Evolutionary conservation across 1,140 invertebrate species (phyloP).

Genomic region (Eulimnadia texana): DNA sequence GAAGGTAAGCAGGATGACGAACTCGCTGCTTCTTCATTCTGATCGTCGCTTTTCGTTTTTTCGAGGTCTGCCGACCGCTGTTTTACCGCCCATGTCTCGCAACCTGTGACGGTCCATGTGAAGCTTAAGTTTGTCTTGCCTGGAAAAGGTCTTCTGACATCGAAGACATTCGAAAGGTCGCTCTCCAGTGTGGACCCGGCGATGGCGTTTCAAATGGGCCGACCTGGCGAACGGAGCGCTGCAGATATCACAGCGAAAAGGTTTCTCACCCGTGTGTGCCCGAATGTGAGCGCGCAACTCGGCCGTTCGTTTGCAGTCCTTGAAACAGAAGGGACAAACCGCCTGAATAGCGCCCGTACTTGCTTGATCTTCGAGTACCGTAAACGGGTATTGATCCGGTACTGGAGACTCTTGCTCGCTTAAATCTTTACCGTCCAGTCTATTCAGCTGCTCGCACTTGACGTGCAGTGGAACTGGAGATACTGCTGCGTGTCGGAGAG

Average conservation of each 20-base stretch:
- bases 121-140: conserved; percentile 24
- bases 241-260: conserved; percentile 31
- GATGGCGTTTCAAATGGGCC: conserved; percentile 32
- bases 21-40: neutral
- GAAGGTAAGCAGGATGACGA: conserved; percentile 1
- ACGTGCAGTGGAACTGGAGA: conserved; percentile 10
- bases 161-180: conserved; percentile 24
- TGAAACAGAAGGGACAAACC: conserved; percentile 21
- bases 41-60: conserved; percentile 7
- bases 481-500: neutral
- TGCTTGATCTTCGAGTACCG: conserved; percentile 14
- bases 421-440: neutral
- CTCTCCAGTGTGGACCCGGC: conserved; percentile 32
- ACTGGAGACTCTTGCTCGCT: conserved; percentile 1
- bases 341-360: conserved; percentile 11
- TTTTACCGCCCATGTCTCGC: conserved; percentile 14
- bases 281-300: conserved; percentile 26
- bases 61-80: conserved; percentile 2
- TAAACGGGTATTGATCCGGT: conserved; percentile 15
- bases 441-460: conserved; percentile 2
- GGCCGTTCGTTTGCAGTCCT: conserved; percentile 21
- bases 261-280: conserved; percentile 29
- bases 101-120: conserved; percentile 22
- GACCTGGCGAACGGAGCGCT: conserved; percentile 29
- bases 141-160: conserved; percentile 23